phyloP scores from a whole-genome alignment of 2,888 invertebrate genomes.

The Anthoptus insignis region DNA sequence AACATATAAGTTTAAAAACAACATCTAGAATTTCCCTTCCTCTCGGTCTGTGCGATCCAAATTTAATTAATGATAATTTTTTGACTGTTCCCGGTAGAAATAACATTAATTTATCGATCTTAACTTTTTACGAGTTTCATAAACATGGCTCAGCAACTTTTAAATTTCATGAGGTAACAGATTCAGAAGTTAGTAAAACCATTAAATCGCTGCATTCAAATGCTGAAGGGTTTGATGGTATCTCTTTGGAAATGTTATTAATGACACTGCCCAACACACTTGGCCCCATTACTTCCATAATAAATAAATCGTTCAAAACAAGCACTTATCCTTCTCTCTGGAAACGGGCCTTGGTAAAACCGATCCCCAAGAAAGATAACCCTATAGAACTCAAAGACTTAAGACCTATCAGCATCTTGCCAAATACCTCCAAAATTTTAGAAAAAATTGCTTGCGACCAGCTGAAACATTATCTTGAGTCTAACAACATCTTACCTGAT shows the following conservation, averaged over 20 bases:
- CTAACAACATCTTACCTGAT: no score
- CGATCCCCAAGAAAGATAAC: no score
- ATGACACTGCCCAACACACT: no score
- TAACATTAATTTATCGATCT: not conserved
- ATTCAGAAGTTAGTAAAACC: not conserved
- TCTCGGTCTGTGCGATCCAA: not conserved
- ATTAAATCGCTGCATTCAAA: not conserved
- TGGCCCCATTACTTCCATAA: no score
- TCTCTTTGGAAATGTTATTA: not conserved
- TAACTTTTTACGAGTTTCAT: not conserved
- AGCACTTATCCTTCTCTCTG: no score
- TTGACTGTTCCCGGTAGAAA: not conserved
- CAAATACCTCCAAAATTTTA: no score
- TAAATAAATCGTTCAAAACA: no score
- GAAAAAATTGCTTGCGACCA: no score
- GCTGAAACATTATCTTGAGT: no score
- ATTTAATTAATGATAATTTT: not conserved
- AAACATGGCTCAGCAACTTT: not conserved
- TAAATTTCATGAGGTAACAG: not conserved
- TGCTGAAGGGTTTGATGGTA: not conserved
- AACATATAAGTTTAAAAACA: not conserved
- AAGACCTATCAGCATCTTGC: no score
- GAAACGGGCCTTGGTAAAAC: no score
- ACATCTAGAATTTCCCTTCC: not conserved
- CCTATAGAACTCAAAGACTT: no score